Base-by-base conservation (phyloP, 2,797 vertebrate species). In the Gallirallus australis region DNA sequence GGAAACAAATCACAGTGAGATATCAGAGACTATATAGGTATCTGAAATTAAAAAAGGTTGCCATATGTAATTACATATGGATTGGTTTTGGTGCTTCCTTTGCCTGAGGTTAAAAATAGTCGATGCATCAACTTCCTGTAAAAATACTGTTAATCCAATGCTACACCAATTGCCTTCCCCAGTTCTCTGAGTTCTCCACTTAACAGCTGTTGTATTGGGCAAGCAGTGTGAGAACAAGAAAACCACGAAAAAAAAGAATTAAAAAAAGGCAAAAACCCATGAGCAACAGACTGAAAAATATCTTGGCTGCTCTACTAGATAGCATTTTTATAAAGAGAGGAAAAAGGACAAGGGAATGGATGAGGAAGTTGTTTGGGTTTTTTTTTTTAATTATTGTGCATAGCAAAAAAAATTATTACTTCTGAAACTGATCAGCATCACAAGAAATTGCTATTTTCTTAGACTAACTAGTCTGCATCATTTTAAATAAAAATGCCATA, bases 131-230 rank as follows among this genome's bases (percentile, higher is more conserved):
- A 84, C 91, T 85, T 88, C 61, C 82, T 79, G 56, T 48, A 96
- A 70, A 91, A 97, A 57, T 35, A 81, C 3, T 68, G 45, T 86
- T 90, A 87, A 87, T 89, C 90, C 83, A 92, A 93, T 80, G 61
- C 28, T 94, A 39, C 60, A 91, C 37, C 82, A 90, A 69, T 35
- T 89, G 66, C 71, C 48, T 86, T 75, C 72, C 83, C 71, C 54
- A 48, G 61, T 27, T 78, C 83, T 83, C 80, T 52, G 89, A 77
- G 63, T 30, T 93, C 48, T 73, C 71, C 64, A 6, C 84, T 89
- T 63, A 93, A 73, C 96, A 96, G 93, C 91, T 94, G 96, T 87
- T 96, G 75, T 21, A 68, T 14, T 92, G 94, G 87, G 82, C 85
- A 92, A 75, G 90, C 82, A 92, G 56, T 88, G 77, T 81, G 94